Conservation (phyloP, 2,797 vertebrate genomes). For the Cheirogaleus major region DNA sequence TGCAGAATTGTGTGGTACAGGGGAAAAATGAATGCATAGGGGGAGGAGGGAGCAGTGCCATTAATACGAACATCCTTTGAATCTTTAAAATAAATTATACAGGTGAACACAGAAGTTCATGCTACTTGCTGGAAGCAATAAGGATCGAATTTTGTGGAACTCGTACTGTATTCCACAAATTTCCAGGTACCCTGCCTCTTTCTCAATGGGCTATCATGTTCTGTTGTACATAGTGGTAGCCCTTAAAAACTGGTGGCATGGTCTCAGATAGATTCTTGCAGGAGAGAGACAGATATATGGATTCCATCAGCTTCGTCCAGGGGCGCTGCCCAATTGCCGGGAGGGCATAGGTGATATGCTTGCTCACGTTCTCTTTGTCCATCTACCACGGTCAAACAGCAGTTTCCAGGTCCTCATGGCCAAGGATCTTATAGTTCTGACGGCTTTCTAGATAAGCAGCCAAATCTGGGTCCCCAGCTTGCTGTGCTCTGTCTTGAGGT, state of each 20-base stretch:
- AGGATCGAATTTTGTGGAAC: slow-evolving; percentile 80
- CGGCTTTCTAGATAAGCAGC: slow-evolving; percentile 90
- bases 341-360: slow-evolving; percentile 70
- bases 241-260: slow-evolving; percentile 86
- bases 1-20: background rate
- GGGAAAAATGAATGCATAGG: slow-evolving; percentile 10
- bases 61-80: slow-evolving; percentile 69
- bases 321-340: slow-evolving; percentile 50
- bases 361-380: slow-evolving; percentile 45
- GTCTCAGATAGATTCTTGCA: slow-evolving; percentile 83
- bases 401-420: slow-evolving; percentile 96
- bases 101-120: slow-evolving; percentile 88
- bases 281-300: slow-evolving; percentile 71
- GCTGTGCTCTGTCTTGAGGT: slow-evolving; percentile 92
- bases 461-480: slow-evolving; percentile 93
- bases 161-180: slow-evolving; percentile 81
- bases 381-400: slow-evolving; percentile 91
- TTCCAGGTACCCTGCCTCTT: slow-evolving; percentile 80
- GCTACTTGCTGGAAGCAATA: slow-evolving; percentile 89
- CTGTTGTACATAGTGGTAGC: slow-evolving; percentile 83
- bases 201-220: slow-evolving; percentile 80
- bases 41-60: slow-evolving; percentile 49
- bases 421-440: slow-evolving; percentile 86
- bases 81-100: slow-evolving; percentile 84
- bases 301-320: slow-evolving; percentile 84